Percentiles rank a stretch among this genome's conserved stretches.
phyloP scores from a whole-genome alignment of 2,888 invertebrate genomes.

The Hydropsyche betteni region DNA sequence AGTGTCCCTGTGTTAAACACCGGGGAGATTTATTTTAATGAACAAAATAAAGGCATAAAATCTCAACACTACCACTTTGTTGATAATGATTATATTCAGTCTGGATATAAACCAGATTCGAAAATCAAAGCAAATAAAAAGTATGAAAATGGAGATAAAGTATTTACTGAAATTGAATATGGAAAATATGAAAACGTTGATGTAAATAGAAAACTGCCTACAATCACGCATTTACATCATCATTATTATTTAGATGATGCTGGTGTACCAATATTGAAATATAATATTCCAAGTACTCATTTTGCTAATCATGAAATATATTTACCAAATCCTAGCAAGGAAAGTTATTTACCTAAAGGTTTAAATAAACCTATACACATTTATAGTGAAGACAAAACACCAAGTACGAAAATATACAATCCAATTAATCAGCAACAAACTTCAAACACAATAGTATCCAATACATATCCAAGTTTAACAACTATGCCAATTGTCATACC shows the following conservation, averaged over 20 bases:
- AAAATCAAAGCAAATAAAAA: slow-evolving; percentile 32
- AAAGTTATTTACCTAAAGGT: background rate
- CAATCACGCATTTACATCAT: slow-evolving; percentile 58
- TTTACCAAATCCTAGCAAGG: slow-evolving; percentile 17
- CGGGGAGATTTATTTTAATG: slow-evolving; percentile 44
- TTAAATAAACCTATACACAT: slow-evolving; percentile 32
- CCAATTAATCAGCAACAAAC: background rate
- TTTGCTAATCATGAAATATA: slow-evolving; percentile 37
- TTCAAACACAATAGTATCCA: background rate
- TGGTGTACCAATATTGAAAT: slow-evolving; percentile 48
- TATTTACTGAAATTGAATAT: slow-evolving; percentile 32
- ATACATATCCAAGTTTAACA: background rate
- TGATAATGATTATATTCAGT: slow-evolving; percentile 11
- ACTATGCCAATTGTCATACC: slow-evolving; percentile 44
- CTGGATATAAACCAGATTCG: background rate
- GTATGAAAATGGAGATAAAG: slow-evolving; percentile 34
- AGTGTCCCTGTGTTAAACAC: slow-evolving; percentile 43
- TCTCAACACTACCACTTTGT: background rate
- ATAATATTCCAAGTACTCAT: slow-evolving; percentile 4
- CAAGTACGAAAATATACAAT: slow-evolving; percentile 14
- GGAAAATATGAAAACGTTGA: slow-evolving; percentile 27
- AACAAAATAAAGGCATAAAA: slow-evolving; percentile 20
- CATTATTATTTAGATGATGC: slow-evolving; percentile 57
- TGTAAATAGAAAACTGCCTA: slow-evolving; percentile 41
- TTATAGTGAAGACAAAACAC: slow-evolving; percentile 41